phyloP scores from a whole-genome alignment of 2,113 vertebrate genomes.

The Myrmophylax atrothorax region DNA sequence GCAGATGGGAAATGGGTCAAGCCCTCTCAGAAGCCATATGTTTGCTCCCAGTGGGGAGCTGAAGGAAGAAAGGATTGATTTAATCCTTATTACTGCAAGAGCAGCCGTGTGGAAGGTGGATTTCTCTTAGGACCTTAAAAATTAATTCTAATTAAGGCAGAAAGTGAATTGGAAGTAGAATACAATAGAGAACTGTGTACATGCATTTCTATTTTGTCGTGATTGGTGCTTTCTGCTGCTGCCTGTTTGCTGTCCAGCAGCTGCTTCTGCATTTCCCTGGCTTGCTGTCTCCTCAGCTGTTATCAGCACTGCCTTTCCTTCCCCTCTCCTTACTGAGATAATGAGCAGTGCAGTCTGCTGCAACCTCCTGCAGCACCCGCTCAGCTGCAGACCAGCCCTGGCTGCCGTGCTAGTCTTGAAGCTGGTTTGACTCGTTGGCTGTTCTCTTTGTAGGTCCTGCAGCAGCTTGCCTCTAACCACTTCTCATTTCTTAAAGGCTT shows the following conservation, averaged over 20 bases:
- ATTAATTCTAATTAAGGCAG: constrained; percentile 27
- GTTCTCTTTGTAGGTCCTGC: not conserved
- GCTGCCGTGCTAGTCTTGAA: not conserved
- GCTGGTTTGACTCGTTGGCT: not conserved
- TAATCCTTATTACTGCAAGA: constrained; percentile 38
- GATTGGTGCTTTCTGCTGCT: not conserved
- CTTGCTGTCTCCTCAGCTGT: not conserved
- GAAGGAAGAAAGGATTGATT: constrained; percentile 36
- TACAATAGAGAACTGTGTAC: not conserved
- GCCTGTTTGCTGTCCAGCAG: not conserved
- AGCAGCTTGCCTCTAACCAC: not conserved
- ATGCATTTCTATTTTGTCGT: not conserved
- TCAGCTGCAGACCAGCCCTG: not conserved
- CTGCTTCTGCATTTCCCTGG: not conserved
- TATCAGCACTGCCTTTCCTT: not conserved
- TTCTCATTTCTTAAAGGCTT: not conserved
- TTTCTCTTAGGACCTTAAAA: constrained; percentile 40
- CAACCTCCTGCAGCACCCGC: not conserved
- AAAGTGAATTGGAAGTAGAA: not conserved
- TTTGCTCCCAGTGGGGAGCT: not conserved
- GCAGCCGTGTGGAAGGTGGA: not conserved
- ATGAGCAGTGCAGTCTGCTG: not conserved
- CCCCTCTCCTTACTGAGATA: not conserved
- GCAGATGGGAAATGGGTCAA: constrained; percentile 56
- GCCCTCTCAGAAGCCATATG: constrained; percentile 48